phyloP scores from a whole-genome alignment of 2,888 invertebrate genomes.

The Mimas tiliae region DNA sequence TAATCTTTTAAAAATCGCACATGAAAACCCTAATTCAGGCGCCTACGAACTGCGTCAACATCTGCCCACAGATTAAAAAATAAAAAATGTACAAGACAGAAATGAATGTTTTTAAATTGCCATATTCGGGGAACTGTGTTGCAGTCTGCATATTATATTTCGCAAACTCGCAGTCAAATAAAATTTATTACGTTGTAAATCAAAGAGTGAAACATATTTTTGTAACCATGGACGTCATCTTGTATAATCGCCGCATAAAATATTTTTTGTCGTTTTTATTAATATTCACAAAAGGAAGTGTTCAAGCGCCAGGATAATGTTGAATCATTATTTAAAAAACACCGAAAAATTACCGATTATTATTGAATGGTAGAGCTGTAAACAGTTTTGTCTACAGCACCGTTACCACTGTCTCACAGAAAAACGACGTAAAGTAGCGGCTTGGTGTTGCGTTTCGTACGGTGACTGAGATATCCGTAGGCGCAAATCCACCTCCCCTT shows the following conservation, averaged over 20 bases:
- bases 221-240: neutral
- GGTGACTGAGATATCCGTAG: too few relatives aligned
- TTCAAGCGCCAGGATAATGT: neutral
- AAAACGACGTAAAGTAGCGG: too few relatives aligned
- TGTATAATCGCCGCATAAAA: neutral
- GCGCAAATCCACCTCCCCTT: too few relatives aligned
- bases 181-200: constrained; percentile 12
- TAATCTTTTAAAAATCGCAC: neutral
- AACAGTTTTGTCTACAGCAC: too few relatives aligned
- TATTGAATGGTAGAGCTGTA: too few relatives aligned
- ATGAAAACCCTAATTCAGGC: neutral
- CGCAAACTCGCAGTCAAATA: constrained; percentile 5
- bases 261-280: neutral
- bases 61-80: constrained; percentile 15
- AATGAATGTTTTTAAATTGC: constrained; percentile 4
- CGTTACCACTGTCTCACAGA: too few relatives aligned
- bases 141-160: constrained; percentile 6
- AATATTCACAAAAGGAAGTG: neutral
- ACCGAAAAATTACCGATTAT: too few relatives aligned
- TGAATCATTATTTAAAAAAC: too few relatives aligned
- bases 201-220: neutral
- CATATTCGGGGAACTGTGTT: constrained; percentile 17
- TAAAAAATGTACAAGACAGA: constrained; percentile 6
- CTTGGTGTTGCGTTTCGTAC: too few relatives aligned
- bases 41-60: neutral